Base-by-base conservation (phyloP, 1,140 invertebrate genomes). In the Brachionus rubens region DNA sequence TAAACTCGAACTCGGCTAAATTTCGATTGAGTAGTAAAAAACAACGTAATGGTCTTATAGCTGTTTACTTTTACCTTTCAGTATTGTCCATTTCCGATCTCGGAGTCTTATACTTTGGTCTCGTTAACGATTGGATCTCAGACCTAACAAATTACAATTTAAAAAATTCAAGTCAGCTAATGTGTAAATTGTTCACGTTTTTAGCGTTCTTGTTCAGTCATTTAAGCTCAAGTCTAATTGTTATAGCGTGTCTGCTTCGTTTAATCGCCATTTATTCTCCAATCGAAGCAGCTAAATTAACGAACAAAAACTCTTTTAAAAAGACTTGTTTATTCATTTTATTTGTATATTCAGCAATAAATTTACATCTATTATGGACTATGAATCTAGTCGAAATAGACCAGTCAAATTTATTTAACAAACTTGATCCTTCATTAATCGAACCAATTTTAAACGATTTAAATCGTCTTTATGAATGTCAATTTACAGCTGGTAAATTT, bases 341-440 rank as follows among this genome's bases (percentile, higher is more conserved):
- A 0, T 48, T 72, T 10, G n/a, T 72, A 24, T 72, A 48, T 72
- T 72, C 46, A 40, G 1, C 28, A 30, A 5, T 72, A 14, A 72
- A 72, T 72, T 5, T 41, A 7, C 68, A 72, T 72, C 48, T 72
- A 54, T 72, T 72, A 19, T 72, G 68, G 68, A 72, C 16, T 16
- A 72, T 72, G 68, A 48, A 40, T 30, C n/a, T 72, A n/a, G 46
- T 48, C 16, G 43, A 46, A 26, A 6, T 72, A 21, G 68, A 72
- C 21, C 26, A 48, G 5, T 5, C 4, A 3, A 16, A 46, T 16
- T 65, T 24, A 10, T 1, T 65, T 41, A 65, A 41, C 19, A 33
- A 33, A 19, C n/a, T 68, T 4, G 4, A 46, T 41, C n/a, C n/a
- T 43, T 21, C n/a, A 4, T 26, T 68, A 26, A n/a, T 59, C 16